Evolutionary conservation across 92 coral and sea anemone species (phyloP).

Genomic region (Isaurus tuberculatus): DNA sequence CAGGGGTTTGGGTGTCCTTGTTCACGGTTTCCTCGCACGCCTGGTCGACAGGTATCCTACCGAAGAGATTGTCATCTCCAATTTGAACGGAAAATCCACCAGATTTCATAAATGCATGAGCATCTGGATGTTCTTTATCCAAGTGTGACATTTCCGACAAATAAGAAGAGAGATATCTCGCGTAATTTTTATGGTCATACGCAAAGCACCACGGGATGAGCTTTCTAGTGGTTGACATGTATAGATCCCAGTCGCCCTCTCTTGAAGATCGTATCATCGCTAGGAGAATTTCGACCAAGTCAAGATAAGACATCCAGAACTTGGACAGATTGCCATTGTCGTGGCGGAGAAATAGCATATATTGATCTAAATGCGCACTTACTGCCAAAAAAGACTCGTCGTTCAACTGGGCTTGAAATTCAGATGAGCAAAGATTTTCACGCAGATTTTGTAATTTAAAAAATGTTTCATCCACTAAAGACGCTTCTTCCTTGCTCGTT

Average conservation of each 20-base stretch:
- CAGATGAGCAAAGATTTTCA: conserved; percentile 24
- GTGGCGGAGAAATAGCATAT: too few species aligned
- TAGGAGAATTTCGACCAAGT: conserved; percentile 55
- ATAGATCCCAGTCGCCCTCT: conserved; percentile 66
- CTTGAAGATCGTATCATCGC: conserved; percentile 56
- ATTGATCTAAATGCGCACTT: too few species aligned
- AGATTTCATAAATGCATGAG: conserved; percentile 27
- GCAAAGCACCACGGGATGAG: conserved; percentile 74
- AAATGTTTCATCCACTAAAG: conserved; percentile 29
- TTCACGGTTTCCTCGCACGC: not conserved
- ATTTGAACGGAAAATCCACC: conserved; percentile 60
- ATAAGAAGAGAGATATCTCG: conserved; percentile 69
- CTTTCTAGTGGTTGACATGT: conserved; percentile 36
- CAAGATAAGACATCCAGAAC: conserved; percentile 65
- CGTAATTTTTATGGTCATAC: conserved; percentile 66
- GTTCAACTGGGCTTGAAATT: conserved; percentile 34
- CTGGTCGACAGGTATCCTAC: not conserved
- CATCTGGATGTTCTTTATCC: conserved; percentile 55
- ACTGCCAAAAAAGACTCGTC: conserved; percentile 12
- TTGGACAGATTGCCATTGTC: conserved; percentile 38
- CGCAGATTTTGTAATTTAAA: not conserved
- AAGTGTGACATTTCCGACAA: conserved; percentile 29
- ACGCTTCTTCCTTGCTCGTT: conserved; percentile 26
- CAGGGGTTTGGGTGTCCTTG: too few species aligned
- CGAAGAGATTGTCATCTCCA: not conserved